Base-by-base conservation (phyloP, 2,888 invertebrate species). In the Nemotelus nigrinus region DNA sequence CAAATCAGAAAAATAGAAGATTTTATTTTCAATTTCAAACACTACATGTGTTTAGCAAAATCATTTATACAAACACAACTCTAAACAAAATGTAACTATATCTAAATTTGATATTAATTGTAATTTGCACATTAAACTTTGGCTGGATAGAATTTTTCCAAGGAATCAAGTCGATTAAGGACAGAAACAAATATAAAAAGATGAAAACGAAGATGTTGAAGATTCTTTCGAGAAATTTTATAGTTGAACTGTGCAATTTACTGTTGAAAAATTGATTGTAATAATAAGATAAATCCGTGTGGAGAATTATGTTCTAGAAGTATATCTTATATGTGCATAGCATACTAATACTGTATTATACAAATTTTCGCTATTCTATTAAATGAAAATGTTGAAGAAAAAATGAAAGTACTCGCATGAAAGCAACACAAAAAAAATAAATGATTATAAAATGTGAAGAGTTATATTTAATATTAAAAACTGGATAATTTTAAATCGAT, bases 281-380 rank as follows among this genome's bases (percentile, higher is more conserved):
- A 60, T 60, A 10, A n/a, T 60, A 60, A 60, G 60, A 8, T 7
- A 58, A 58, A 58, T 58, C 25, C 25, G n/a, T 60, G 25, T 10
- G 60, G 7, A 65, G 43, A 70, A 70, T 10, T 3, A 53, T 70
- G 43, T 41, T n/a, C 47, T 48, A 55, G n/a, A 55, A 55, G 55
- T 25, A 60, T 60, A 3, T 41, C 39, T n/a, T 41, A 68, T 68
- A 68, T 68, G 41, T 71, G 57, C 65, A 65, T 65, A 25, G 47
- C 65, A 65, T 44, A 71, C 55, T 71, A n/a, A 55, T 55, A 45
- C 3, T 74, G 63, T 74, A 74, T 60, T 50, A 74, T 74, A 74
- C 60, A 60, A 74, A 10, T 60, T 60, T 74, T 74, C 74, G 74
- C 74, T 72, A 74, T 74, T 74, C n/a, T 63, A 70, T n/a, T 6